phyloP scores from a whole-genome alignment of 2,113 vertebrate species.

The Actenoides lindsayi region DNA sequence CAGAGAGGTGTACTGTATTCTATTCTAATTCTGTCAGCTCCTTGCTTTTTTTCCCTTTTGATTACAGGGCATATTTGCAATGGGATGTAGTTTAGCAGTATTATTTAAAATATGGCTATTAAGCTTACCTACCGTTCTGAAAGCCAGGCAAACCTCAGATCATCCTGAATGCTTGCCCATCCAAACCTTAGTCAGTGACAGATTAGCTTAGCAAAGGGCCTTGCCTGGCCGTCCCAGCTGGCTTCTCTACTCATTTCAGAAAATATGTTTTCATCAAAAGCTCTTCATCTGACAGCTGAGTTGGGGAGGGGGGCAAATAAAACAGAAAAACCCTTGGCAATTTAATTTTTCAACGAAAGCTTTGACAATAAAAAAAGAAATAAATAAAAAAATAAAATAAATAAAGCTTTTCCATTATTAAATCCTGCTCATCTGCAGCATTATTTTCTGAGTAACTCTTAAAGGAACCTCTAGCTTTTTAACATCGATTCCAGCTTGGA shows the following conservation, averaged over 20 bases:
- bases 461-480: neutral
- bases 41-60: neutral
- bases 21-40: slow-evolving; percentile 10
- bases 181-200: slow-evolving; percentile 23
- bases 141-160: slow-evolving; percentile 25
- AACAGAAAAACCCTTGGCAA: slow-evolving; percentile 24
- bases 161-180: slow-evolving; percentile 1
- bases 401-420: neutral
- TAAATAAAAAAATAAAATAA: neutral
- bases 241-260: slow-evolving; percentile 25
- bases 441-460: neutral
- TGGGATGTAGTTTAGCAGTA: neutral
- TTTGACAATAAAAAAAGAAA: neutral
- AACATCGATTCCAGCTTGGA: neutral
- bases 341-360: slow-evolving; percentile 30
- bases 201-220: slow-evolving; percentile 45
- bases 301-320: slow-evolving; percentile 20
- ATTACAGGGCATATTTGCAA: slow-evolving; percentile 14
- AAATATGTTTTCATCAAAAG: slow-evolving; percentile 39
- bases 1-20: neutral
- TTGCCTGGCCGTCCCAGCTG: slow-evolving; percentile 9
- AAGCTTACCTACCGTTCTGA: neutral
- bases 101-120: slow-evolving; percentile 36
- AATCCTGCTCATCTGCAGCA: neutral
- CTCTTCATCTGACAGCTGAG: slow-evolving; percentile 36